Evolutionary conservation across 2,888 invertebrate genomes (phyloP), one percentile per base, ranked within the genome.

Genomic region (Choristoneura rosaceana): DNA sequence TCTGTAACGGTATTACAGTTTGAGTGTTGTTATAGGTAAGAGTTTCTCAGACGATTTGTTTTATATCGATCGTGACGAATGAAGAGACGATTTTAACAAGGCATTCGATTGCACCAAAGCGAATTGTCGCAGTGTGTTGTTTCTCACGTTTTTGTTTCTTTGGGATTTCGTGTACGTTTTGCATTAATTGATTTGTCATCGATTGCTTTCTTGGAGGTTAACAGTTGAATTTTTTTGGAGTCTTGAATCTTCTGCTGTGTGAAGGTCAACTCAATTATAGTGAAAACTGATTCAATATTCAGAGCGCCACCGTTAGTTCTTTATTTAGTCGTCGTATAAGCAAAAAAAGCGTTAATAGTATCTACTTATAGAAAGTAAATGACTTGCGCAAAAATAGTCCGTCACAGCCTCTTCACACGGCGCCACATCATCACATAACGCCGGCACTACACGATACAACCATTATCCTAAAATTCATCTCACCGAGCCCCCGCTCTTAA

Each of bases 381-480:
- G 62, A 10, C 38, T 14, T 34, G 10, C 4, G 43, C 71, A 68
- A 73, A 73, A 63, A 71, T 41, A 15, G 38, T 58, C 68, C 63
- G 41, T 64, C 38, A 17, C 65, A 50, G 43, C 61, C 55, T 4
- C 63, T 59, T 50, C 41, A 38, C 62, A n/a, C 50, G 68, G 64
- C 73, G 59, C 73, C 63, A 66, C 64, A 68, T 43, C 43, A 61
- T 15, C 61, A 61, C 55, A 52, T 73, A 78, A 78, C 77, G 78
- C 76, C 80, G 76, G 80, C 82, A 80, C 79, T 82, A 81, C 80
- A 76, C 78, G 77, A 78, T 80, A 75, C 78, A 74, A 76, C 89
- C 90, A 91, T 92, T 91, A 92, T 88, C 91, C 92, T 91, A 90
- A 93, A 93, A 92, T 91, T 93, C 91, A 88, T 89, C 90, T 87